These are phyloP conservation scores for Theristicus caerulescens DNA, from an alignment of 2,113 vertebrate genomes.

Conservation along the genomic window DNA sequence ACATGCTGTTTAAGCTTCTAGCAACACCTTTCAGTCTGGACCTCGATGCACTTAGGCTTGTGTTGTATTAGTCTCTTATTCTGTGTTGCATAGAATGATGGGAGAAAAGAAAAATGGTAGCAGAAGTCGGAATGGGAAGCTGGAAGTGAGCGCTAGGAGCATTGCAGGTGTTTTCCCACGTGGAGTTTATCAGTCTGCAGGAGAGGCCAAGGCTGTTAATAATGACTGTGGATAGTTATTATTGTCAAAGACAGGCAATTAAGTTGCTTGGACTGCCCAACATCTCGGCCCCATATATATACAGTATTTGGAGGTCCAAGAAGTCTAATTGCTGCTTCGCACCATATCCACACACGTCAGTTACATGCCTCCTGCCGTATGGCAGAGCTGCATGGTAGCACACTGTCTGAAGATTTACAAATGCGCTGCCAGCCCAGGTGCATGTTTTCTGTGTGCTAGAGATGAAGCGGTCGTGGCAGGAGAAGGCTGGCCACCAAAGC, in stretches of 20 bases:
- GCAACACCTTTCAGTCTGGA: not conserved
- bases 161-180: not conserved
- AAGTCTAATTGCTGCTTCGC: not conserved
- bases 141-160: not conserved
- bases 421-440: not conserved
- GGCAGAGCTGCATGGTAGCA: not conserved
- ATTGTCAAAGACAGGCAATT: not conserved
- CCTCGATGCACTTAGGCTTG: not conserved
- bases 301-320: not conserved
- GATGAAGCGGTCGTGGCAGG: not conserved
- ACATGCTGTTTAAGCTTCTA: not conserved
- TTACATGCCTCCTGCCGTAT: not conserved
- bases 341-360: not conserved
- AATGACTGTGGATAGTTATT: not conserved
- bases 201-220: not conserved
- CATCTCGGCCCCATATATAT: not conserved
- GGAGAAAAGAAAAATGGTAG: not conserved
- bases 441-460: not conserved
- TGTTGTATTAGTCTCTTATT: not conserved
- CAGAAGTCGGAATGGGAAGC: not conserved
- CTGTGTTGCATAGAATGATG: not conserved
- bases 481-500: not conserved
- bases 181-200: not conserved
- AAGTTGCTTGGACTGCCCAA: not conserved
- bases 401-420: not conserved